phyloP scores from a whole-genome alignment of 2,113 vertebrate species.

The Alethe diademata region DNA sequence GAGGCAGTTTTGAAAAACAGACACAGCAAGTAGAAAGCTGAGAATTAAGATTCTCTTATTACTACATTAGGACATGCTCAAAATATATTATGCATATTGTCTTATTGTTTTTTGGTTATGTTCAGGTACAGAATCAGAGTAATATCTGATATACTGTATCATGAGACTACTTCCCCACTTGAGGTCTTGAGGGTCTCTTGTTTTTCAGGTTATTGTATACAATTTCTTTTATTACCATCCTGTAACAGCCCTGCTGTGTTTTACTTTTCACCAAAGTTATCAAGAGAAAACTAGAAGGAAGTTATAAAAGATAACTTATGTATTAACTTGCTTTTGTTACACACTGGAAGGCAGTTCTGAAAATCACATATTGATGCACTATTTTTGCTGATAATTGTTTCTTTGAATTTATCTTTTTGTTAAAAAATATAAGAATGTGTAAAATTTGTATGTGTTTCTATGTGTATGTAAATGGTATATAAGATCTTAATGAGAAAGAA shows the following conservation, averaged over 20 bases:
- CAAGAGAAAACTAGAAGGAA: background rate
- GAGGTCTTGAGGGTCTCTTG: background rate
- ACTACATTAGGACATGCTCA: background rate
- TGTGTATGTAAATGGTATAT: background rate
- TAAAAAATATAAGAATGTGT: background rate
- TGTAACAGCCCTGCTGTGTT: background rate
- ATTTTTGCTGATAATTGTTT: background rate
- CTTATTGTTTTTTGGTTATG: background rate
- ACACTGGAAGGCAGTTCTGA: background rate
- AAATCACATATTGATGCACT: background rate
- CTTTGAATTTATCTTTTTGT: background rate
- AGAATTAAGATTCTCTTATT: background rate
- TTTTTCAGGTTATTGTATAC: background rate
- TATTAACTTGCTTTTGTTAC: background rate
- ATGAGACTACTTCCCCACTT: background rate
- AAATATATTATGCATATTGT: background rate
- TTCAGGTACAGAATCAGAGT: background rate
- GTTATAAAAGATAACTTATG: background rate
- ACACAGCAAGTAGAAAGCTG: background rate
- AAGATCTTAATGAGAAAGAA: background rate
- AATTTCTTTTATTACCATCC: background rate
- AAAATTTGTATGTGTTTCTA: background rate
- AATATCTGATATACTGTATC: background rate
- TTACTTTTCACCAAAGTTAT: background rate
- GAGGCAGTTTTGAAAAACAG: background rate